Base-by-base conservation (phyloP, 2,113 vertebrate species). In the Procavia capensis region DNA sequence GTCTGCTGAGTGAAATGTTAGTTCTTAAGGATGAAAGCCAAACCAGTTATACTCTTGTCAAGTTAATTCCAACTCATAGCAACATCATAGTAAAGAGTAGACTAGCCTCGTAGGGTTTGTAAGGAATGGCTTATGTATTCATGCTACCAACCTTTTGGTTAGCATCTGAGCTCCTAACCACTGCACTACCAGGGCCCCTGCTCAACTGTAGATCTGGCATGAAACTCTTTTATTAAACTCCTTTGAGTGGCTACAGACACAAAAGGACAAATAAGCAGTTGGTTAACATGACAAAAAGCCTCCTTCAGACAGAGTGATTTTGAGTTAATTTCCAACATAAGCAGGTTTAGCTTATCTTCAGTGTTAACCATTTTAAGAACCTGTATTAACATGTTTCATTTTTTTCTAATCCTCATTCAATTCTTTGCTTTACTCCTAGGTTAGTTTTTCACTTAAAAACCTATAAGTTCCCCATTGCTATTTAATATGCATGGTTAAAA, bases 371-470 rank as follows among this genome's bases (percentile, higher is more conserved):
- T 85, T 84, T 85, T 47, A 70, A 39, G 61, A 61, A 16, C 14
- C 19, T 85, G 50, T 66, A 34, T 9, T 90, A 94, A 50, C 78
- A 79, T 34, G 2, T 79, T 90, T 94, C n/a, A 43, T 57, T 72
- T 79, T 79, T 79, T 90, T 85, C 34, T 90, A 9, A 70, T 85
- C 17, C 50, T 72, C 50, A 36, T 72, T 79, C 74, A 90, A 13
- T 85, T 85, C 27, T 90, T 90, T 29, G 19, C 64, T 93, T 50
- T 87, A 80, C 63, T 87, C 19, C 50, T 90, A 90, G 27, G 85
- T 85, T 76, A 20, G 61, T 61, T 85, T 59, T 3, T 85, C 79
- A 34, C 34, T 83, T 90, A 45, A 85, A 85, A 94, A 79, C 80
- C 39, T 45, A 25, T 39, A 85, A 29, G 5, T 94, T 47, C 27